Evolutionary conservation across 2,113 vertebrate genomes (phyloP).

Genomic region (Chloropsis cyanopogon): DNA sequence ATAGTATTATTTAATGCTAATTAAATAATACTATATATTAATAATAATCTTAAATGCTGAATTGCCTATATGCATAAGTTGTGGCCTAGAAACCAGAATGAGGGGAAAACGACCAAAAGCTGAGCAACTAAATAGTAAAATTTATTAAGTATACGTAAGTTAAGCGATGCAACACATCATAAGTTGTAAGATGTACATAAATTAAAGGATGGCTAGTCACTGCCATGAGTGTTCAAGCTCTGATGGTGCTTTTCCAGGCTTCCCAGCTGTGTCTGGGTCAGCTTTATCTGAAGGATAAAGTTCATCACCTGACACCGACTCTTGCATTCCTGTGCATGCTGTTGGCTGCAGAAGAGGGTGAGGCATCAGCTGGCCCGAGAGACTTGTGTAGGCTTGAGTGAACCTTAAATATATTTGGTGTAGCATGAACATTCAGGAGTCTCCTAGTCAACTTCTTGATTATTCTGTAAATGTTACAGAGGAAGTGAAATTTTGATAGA

Average conservation of each 20-base stretch:
- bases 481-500: background rate
- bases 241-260: background rate
- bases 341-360: background rate
- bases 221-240: background rate
- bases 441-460: background rate
- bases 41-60: background rate
- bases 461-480: background rate
- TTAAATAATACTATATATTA: no score
- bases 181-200: no score
- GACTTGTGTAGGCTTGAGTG: background rate
- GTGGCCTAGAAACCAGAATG: background rate
- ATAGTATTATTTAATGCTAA: background rate
- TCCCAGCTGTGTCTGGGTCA: background rate
- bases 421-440: background rate
- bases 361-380: background rate
- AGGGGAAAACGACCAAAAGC: background rate
- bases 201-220: background rate
- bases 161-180: background rate
- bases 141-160: background rate
- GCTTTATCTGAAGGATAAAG: background rate
- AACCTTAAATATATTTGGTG: background rate
- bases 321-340: background rate
- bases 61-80: background rate
- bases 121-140: background rate
- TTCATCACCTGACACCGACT: background rate